Evolutionary conservation across 1,140 invertebrate species (phyloP).

Genomic region (Nomia melanderi): DNA sequence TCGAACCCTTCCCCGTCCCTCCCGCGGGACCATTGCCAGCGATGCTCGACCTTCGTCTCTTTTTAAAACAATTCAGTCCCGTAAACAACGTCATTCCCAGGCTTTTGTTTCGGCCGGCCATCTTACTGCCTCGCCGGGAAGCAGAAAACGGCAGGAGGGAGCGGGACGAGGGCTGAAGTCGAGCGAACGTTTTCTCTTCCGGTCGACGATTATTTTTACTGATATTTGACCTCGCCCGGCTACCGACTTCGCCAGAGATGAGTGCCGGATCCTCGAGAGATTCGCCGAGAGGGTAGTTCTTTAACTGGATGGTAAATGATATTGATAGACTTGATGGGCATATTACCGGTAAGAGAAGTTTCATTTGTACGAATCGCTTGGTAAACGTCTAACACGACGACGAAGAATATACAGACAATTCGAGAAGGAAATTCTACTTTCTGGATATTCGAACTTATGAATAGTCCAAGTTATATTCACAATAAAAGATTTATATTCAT

Average conservation of each 20-base stretch:
- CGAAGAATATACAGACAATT: too few species aligned
- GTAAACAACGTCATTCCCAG: constrained; percentile 74
- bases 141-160: neutral
- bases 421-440: too few species aligned
- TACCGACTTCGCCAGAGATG: neutral
- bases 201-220: constrained; percentile 55
- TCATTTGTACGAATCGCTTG: too few species aligned
- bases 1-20: constrained; percentile 9
- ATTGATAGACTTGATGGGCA: too few species aligned
- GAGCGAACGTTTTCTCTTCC: constrained; percentile 31
- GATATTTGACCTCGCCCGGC: neutral
- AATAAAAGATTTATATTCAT: too few species aligned
- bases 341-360: too few species aligned
- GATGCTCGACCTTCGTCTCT: constrained; percentile 53
- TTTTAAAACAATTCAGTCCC: constrained; percentile 72
- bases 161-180: neutral
- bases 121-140: constrained; percentile 57
- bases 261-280: neutral
- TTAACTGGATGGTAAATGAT: too few species aligned
- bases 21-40: constrained; percentile 31
- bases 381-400: too few species aligned
- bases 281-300: neutral
- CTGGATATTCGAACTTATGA: too few species aligned
- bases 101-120: constrained; percentile 65
- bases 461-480: too few species aligned